phyloP scores from a whole-genome alignment of 2,888 invertebrate genomes.

The Leucania comma region DNA sequence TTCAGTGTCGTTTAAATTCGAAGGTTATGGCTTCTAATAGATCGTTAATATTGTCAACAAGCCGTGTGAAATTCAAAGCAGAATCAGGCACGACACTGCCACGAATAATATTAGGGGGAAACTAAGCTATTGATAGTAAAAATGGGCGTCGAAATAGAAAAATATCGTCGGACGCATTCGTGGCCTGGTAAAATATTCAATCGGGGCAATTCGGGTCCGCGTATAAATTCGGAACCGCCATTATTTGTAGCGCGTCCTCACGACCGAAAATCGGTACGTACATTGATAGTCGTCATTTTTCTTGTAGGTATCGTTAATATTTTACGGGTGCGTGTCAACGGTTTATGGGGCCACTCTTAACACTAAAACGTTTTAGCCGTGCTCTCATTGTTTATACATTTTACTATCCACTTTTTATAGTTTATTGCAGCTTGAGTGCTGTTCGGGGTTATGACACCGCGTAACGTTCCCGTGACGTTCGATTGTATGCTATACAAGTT shows the following conservation, averaged over 20 bases:
- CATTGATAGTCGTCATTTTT: slow-evolving; percentile 90
- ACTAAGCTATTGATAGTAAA: slow-evolving; percentile 90
- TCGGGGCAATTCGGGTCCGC: slow-evolving; percentile 89
- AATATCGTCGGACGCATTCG: slow-evolving; percentile 89
- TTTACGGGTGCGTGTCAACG: slow-evolving; percentile 90
- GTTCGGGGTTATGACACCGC: slow-evolving; percentile 82
- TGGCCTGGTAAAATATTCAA: slow-evolving; percentile 91
- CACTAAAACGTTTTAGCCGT: slow-evolving; percentile 90
- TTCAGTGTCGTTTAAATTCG: slow-evolving; percentile 47
- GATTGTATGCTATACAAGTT: slow-evolving; percentile 82
- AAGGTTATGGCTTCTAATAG: slow-evolving; percentile 59
- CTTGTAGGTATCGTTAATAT: slow-evolving; percentile 90
- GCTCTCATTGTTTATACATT: slow-evolving; percentile 90
- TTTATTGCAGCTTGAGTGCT: slow-evolving; percentile 86
- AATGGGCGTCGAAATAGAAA: slow-evolving; percentile 89
- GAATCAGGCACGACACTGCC: slow-evolving; percentile 71
- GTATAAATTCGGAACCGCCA: slow-evolving; percentile 89
- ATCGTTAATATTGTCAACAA: slow-evolving; percentile 57
- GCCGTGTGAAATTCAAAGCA: slow-evolving; percentile 64
- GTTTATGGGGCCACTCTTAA: slow-evolving; percentile 90
- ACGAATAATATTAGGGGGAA: slow-evolving; percentile 88
- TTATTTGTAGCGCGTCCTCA: slow-evolving; percentile 89
- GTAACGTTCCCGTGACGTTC: slow-evolving; percentile 81
- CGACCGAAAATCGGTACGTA: slow-evolving; percentile 89
- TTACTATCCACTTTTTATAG: slow-evolving; percentile 90